Conservation (phyloP, 2,888 invertebrate species). For the Gymnocheta viridis region DNA sequence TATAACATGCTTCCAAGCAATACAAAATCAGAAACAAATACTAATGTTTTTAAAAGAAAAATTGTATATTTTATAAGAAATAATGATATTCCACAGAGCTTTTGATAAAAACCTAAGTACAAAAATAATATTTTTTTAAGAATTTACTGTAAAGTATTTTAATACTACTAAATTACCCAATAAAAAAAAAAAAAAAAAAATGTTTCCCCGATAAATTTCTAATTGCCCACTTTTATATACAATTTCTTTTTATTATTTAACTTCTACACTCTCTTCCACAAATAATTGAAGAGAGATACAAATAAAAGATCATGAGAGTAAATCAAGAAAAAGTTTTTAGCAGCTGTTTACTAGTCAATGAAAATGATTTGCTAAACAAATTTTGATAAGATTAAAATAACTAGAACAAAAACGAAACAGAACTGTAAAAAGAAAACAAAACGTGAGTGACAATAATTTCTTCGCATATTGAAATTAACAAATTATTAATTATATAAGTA, state of each 20-base stretch:
- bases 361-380: neutral
- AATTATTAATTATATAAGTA: neutral
- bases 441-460: neutral
- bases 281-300: neutral
- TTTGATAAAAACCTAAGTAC: no score
- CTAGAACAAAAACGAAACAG: neutral
- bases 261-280: neutral
- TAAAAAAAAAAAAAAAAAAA: no score
- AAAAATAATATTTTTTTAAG: no score
- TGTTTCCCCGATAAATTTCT: neutral
- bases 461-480: neutral
- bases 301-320: neutral
- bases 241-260: neutral
- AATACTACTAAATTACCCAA: no score
- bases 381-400: constrained; percentile 12
- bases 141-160: no score
- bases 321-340: neutral
- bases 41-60: no score
- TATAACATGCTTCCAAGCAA: no score
- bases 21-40: no score
- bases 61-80: no score
- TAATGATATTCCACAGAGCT: no score
- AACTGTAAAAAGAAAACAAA: neutral
- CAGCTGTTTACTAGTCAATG: constrained; percentile 17
- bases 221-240: neutral